A percentile compares a stretch with the other conserved stretches of the same genome.
Evolutionary conservation across 2,113 vertebrate species (phyloP).

Genomic region (Triplophysa rosa): DNA sequence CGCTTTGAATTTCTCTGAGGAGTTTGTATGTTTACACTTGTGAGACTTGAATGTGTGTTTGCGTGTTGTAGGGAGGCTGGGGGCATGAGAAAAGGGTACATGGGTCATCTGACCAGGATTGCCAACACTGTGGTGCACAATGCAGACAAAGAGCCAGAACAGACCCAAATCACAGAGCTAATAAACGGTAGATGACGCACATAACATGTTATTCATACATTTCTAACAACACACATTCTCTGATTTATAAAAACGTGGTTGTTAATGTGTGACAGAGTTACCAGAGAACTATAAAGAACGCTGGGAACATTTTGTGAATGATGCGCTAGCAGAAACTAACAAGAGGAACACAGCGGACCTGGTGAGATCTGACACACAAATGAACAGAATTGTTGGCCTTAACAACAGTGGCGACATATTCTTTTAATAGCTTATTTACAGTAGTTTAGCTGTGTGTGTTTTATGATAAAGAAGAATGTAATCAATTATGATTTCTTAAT

Average conservation of each 20-base stretch:
- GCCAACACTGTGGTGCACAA: conserved; percentile 93
- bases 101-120: conserved; percentile 95
- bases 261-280: conserved; percentile 75
- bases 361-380: conserved; percentile 71
- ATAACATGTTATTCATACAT: background rate
- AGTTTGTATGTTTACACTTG: background rate
- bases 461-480: no score
- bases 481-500: background rate
- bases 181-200: conserved; percentile 80
- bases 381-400: background rate
- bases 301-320: conserved; percentile 96
- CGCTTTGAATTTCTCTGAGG: background rate
- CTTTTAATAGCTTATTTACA: no score
- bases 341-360: conserved; percentile 90
- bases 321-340: conserved; percentile 89
- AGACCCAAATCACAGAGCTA: conserved; percentile 81
- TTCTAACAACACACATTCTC: background rate
- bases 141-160: conserved; percentile 85
- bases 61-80: conserved; percentile 82
- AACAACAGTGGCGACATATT: no score
- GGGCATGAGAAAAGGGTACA: conserved; percentile 91
- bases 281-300: conserved; percentile 88
- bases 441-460: no score
- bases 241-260: background rate
- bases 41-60: background rate